Evolutionary conservation across 2,797 vertebrate species (phyloP).

Genomic region (Crocidura indochinensis): DNA sequence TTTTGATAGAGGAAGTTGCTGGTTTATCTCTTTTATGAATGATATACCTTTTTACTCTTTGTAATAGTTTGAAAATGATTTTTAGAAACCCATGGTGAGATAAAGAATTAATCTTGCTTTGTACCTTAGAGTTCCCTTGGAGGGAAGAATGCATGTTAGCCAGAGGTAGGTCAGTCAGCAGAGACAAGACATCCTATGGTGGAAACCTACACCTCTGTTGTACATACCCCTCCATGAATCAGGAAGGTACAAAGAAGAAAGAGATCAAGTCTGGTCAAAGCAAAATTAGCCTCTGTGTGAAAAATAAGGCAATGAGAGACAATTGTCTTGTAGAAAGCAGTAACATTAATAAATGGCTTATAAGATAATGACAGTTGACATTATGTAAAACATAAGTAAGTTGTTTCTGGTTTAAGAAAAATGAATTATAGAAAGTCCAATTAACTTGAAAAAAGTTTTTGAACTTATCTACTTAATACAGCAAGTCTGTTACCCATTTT

Average conservation of each 20-base stretch:
- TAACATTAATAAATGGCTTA: background rate
- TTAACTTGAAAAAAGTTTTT: background rate
- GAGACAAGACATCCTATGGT: accelerated
- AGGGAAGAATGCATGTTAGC: background rate
- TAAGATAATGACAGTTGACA: too few species aligned
- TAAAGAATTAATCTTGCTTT: slow-evolving; percentile 61
- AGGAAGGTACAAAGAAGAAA: background rate
- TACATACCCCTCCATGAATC: accelerated
- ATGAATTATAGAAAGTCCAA: background rate
- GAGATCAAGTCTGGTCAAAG: background rate
- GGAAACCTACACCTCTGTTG: accelerated
- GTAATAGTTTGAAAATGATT: slow-evolving; percentile 54
- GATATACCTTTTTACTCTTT: slow-evolving; percentile 35
- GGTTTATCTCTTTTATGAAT: slow-evolving; percentile 65
- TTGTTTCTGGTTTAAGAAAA: background rate
- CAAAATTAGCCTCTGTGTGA: background rate
- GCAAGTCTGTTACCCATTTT: background rate
- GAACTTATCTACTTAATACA: background rate
- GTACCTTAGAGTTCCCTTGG: background rate
- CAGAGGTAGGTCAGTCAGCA: too few species aligned
- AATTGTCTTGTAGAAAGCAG: background rate
- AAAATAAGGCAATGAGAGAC: background rate
- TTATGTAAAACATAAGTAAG: background rate
- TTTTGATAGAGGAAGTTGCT: slow-evolving; percentile 54
- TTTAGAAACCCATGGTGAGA: slow-evolving; percentile 59